A percentile compares a stretch with the other conserved stretches of the same genome.
phyloP scores from a whole-genome alignment of 2,888 invertebrate genomes.

The Xanthia togata region DNA sequence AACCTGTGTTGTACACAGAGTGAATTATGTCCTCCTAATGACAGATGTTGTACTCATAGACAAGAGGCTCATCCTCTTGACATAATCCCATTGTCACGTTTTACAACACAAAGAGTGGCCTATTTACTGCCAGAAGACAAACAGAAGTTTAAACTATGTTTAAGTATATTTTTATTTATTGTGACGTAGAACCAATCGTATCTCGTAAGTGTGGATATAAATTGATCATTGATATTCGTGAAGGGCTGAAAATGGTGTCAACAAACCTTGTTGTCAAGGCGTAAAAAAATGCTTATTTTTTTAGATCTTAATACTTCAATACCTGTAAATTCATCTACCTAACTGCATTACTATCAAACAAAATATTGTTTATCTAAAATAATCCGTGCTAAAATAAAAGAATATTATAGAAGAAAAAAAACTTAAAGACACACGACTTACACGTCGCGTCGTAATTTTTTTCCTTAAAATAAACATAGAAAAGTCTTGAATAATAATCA shows the following conservation, averaged over 20 bases:
- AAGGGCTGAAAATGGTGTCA: constrained; percentile 10
- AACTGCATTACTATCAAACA: neutral
- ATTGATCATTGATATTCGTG: constrained; percentile 12
- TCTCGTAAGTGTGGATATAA: neutral
- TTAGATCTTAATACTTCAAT: neutral
- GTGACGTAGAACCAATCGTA: neutral
- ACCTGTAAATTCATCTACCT: neutral
- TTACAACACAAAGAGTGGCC: constrained; percentile 24
- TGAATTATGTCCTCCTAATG: neutral
- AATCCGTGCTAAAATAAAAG: neutral
- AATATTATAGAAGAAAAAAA: neutral
- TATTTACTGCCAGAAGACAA: constrained; percentile 19
- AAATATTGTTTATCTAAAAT: neutral
- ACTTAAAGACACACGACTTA: neutral
- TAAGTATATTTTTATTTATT: neutral
- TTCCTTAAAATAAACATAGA: neutral
- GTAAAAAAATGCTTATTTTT: neutral
- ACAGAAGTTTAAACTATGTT: neutral
- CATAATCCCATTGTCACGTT: constrained; percentile 15
- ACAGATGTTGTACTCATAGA: neutral
- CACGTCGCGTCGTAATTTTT: neutral
- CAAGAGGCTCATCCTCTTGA: constrained; percentile 8
- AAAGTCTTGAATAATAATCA: neutral
- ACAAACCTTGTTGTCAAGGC: constrained; percentile 28
- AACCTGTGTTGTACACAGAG: neutral